Base-by-base conservation (phyloP, 1,140 invertebrate genomes). In the Bombus waltoni region DNA sequence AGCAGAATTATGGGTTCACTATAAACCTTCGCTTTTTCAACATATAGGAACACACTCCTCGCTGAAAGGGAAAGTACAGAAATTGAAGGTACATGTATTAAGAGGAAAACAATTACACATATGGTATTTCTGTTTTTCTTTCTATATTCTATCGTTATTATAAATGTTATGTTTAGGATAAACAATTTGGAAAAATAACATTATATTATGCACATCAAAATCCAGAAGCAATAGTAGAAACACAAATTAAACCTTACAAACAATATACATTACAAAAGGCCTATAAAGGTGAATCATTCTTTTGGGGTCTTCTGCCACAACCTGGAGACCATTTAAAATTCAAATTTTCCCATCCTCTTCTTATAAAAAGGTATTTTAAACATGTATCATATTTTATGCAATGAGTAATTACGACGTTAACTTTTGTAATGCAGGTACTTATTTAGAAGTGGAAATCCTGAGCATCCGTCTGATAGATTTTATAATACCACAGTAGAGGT, bases 1-100 rank as follows among this genome's bases (percentile, higher is more conserved):
- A 94, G 96, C 97, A 38, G 96, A 97, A 92, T 96, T 98, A 71
- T 98, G 98, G 97, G 96, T 98, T 35, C 97, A 98, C 93, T 99
- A 98, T 92, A 98, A 98, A 91, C 98, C 98, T 9, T 99, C 98
- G 1, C 95, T 99, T 0, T 99, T 99, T 93, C 98, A 99, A 95
- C 99, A 99, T 92, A 98, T 99, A 88, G 99, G 99, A 22, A 97
- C 98, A 11, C 98, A 99, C 93, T 99, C 99, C 0, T 99, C 99
- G 0, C 96, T 99, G 1, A 98, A 98, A 94, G 99, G 99, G 85
- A 99, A 99, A 96, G 98, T 99, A 74, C 99, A 99, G 93, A 99
- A 99, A 95, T 95, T 99, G 1, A 99, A 99, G 96, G 98, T 98
- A 96, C 47, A 8, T 8, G 2, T 66, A 10, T 73, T n/a, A 42